A percentile compares a stretch with the other conserved stretches of the same genome.
Evolutionary conservation across 1,140 invertebrate species (phyloP).

Genomic region (Chrysomallon squamiferum): DNA sequence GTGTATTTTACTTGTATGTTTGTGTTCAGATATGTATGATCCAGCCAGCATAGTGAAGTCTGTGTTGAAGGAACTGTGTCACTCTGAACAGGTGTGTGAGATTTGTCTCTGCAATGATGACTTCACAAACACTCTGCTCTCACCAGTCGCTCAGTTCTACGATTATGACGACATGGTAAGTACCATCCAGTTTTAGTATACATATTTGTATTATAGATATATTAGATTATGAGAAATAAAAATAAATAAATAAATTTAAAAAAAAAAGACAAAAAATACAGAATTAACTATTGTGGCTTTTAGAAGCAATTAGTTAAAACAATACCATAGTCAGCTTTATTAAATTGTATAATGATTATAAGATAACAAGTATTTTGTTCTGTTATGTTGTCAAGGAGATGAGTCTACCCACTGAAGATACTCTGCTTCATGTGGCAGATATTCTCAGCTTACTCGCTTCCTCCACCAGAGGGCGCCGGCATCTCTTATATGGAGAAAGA

Average conservation of each 20-base stretch:
- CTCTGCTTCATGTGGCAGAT: slow-evolving; percentile 57
- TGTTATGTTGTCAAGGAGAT: slow-evolving; percentile 32
- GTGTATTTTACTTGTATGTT: too few species aligned
- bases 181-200: too few species aligned
- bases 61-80: slow-evolving; percentile 52
- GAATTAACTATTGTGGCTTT: background rate
- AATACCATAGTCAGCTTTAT: too few species aligned
- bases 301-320: slow-evolving; percentile 1
- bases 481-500: slow-evolving; percentile 54
- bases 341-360: too few species aligned
- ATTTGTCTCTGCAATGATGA: slow-evolving; percentile 60
- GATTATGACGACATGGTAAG: slow-evolving; percentile 15
- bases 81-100: slow-evolving; percentile 49
- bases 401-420: slow-evolving; percentile 40
- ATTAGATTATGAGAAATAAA: too few species aligned
- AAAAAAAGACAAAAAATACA: too few species aligned
- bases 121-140: slow-evolving; percentile 54
- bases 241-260: too few species aligned
- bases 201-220: too few species aligned
- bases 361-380: too few species aligned
- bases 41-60: slow-evolving; percentile 48
- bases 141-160: slow-evolving; percentile 55
- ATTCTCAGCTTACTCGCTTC: slow-evolving; percentile 57
- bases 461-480: slow-evolving; percentile 42
- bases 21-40: slow-evolving; percentile 50